Percentiles rank a stretch among this genome's conserved stretches.
These are phyloP conservation scores for Sciaenops ocellatus DNA, from an alignment of 2,797 vertebrate genomes.

Conservation along the genomic window DNA sequence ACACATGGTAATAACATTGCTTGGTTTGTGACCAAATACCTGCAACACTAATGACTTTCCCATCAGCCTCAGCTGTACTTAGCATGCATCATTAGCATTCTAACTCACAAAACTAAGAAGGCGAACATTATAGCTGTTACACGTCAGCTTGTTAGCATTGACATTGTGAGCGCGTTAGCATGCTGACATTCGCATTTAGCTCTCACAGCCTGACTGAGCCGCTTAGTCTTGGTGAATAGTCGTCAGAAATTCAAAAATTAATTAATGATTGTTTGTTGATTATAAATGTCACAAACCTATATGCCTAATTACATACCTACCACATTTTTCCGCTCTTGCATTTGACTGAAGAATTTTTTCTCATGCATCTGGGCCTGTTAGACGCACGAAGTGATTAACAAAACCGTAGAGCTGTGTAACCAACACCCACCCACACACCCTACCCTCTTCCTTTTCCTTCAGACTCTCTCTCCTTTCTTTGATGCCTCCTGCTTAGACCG, in stretches of 20 bases:
- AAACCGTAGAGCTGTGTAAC: not conserved
- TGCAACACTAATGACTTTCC: not conserved
- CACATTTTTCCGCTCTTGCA: not conserved
- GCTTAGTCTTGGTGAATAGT: not conserved
- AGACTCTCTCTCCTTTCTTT: constrained; percentile 16
- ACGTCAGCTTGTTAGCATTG: not conserved
- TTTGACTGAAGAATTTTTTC: not conserved
- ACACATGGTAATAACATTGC: not conserved
- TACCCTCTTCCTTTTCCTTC: constrained; percentile 40
- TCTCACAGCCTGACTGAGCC: too few relatives aligned
- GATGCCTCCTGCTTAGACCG: not conserved
- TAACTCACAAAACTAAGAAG: not conserved
- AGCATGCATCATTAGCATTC: not conserved
- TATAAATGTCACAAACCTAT: constrained; percentile 7
- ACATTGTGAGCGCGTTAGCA: too few relatives aligned
- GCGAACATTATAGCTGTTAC: not conserved
- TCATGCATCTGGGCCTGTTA: not conserved
- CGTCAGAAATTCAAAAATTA: not conserved
- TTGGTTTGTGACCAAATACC: not conserved
- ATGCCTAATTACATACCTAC: not conserved
- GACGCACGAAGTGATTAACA: constrained; percentile 29
- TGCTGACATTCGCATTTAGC: not conserved
- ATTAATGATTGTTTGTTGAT: not conserved
- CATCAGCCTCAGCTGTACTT: not conserved
- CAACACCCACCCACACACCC: constrained; percentile 27